Percentiles rank a stretch among this genome's conserved stretches.
phyloP scores from a whole-genome alignment of 2,888 invertebrate species.

The Agelastica alni region DNA sequence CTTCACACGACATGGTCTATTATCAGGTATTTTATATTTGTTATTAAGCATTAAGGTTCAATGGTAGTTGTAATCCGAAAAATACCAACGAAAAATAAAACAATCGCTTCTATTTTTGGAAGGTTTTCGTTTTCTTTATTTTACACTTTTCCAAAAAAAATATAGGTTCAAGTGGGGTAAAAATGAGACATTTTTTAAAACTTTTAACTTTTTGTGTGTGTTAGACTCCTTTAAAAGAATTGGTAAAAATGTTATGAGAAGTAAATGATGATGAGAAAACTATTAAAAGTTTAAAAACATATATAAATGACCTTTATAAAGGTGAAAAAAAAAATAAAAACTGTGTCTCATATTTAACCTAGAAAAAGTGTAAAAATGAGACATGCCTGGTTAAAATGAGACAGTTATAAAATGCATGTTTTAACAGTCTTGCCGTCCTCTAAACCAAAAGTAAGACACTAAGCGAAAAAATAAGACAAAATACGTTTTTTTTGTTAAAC shows the following conservation, averaged over 20 bases:
- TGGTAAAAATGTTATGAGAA: too few relatives aligned
- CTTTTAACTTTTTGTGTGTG: not conserved
- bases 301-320: too few relatives aligned
- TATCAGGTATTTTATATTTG: slow-evolving; percentile 84
- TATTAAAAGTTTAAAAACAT: too few relatives aligned
- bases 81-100: too few relatives aligned
- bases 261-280: too few relatives aligned
- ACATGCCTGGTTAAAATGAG: not conserved
- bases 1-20: slow-evolving; percentile 76
- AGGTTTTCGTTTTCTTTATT: too few relatives aligned
- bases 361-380: not conserved
- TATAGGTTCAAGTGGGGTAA: not conserved
- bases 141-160: too few relatives aligned
- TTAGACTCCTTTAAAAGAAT: too few relatives aligned
- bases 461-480: not conserved
- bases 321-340: too few relatives aligned
- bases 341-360: not conserved
- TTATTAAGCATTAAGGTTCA: slow-evolving; percentile 25
- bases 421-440: too few relatives aligned
- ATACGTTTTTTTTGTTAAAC: not conserved
- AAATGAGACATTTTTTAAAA: not conserved
- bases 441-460: too few relatives aligned
- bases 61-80: slow-evolving; percentile 23
- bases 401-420: not conserved
- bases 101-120: too few relatives aligned